Percentiles rank a stretch among this genome's conserved stretches.
Conservation (phyloP, 2,797 vertebrate genomes). For the Geotrypetes seraphini region DNA sequence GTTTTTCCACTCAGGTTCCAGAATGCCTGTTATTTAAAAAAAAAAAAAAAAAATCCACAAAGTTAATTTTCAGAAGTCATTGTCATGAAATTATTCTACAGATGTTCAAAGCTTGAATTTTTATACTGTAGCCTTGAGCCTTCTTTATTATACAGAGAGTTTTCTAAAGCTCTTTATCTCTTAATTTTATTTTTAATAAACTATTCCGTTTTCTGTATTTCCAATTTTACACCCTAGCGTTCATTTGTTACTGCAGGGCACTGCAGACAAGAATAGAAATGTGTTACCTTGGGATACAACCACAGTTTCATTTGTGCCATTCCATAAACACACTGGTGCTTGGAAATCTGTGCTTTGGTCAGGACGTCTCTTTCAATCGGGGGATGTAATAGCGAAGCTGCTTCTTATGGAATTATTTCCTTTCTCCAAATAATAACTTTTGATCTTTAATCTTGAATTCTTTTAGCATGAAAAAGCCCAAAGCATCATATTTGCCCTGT, state of each 20-base stretch:
- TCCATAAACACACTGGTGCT: conserved; percentile 32
- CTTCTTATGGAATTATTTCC: too few species aligned
- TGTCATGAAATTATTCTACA: conserved; percentile 9
- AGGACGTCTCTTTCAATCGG: too few species aligned
- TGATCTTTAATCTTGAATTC: too few species aligned
- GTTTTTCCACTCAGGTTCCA: too few species aligned
- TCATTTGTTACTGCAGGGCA: conserved; percentile 38
- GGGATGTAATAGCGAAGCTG: too few species aligned
- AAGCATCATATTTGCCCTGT: too few species aligned
- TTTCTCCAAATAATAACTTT: too few species aligned
- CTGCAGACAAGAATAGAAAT: conserved; percentile 26
- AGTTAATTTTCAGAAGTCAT: too few species aligned
- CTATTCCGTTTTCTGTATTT: conserved; percentile 31
- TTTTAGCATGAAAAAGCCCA: too few species aligned
- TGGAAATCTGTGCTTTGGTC: conserved; percentile 27
- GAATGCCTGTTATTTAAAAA: too few species aligned
- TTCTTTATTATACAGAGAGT: conserved; percentile 12
- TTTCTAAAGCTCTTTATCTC: conserved; percentile 20
- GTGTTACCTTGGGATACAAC: conserved; percentile 30
- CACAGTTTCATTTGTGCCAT: conserved; percentile 42
- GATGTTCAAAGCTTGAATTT: neutral
- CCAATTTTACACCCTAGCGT: conserved; percentile 39
- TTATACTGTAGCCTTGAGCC: conserved; percentile 5
- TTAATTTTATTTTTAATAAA: conserved; percentile 37
- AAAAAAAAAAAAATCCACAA: too few species aligned